Percentiles rank a stretch among this genome's conserved stretches.
These are phyloP conservation scores for Kradibia gibbosae DNA, from an alignment of 1,140 invertebrate species.

Conservation along the genomic window DNA sequence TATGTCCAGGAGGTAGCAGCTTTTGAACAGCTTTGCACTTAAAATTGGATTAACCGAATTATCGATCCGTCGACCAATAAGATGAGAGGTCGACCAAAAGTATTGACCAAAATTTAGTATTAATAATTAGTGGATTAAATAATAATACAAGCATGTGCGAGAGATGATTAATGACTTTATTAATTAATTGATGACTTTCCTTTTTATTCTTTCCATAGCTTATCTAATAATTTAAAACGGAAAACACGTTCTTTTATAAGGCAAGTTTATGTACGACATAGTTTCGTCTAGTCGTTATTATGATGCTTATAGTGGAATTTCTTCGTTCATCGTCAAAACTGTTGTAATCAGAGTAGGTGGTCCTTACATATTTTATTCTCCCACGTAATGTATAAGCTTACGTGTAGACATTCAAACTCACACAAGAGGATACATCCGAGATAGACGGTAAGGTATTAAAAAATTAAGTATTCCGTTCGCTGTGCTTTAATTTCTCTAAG, in stretches of 20 bases:
- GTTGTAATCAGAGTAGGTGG: not conserved
- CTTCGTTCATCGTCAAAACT: not conserved
- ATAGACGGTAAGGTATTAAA: not conserved
- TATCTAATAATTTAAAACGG: not conserved
- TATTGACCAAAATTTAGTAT: no score
- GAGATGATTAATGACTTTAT: no score
- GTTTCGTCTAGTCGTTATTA: not conserved
- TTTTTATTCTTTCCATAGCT: not conserved
- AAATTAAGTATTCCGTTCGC: constrained; percentile 13
- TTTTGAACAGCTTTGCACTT: no score
- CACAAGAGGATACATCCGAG: not conserved
- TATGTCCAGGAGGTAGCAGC: not conserved
- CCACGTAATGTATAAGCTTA: not conserved
- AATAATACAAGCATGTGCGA: no score
- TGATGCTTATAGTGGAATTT: not conserved
- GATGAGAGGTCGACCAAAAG: no score
- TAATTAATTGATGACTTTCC: not conserved
- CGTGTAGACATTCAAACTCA: not conserved
- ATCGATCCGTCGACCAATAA: no score
- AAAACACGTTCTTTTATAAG: no score
- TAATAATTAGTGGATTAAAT: no score
- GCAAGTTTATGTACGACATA: not conserved
- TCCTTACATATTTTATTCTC: constrained; percentile 2
- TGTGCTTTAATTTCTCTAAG: not conserved
- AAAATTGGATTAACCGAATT: no score